A percentile compares a stretch with the other conserved stretches of the same genome.
Conservation (phyloP, 2,888 invertebrate genomes). For the Rhagonycha fulva region DNA sequence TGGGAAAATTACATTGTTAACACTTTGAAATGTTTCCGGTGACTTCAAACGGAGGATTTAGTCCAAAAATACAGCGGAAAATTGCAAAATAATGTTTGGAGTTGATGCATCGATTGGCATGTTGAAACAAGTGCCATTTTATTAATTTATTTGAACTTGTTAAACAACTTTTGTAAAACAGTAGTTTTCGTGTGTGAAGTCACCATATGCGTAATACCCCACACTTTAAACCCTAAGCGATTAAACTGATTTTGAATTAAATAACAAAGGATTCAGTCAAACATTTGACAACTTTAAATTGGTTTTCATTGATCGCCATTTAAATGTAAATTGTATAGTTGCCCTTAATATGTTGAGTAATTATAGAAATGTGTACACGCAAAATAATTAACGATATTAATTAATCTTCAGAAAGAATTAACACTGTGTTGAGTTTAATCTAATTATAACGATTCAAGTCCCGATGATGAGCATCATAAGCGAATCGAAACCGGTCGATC, state of each 20-base stretch:
- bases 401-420: not conserved
- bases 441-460: not conserved
- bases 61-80: not conserved
- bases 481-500: not conserved
- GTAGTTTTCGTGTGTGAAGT: slow-evolving; percentile 44
- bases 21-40: not conserved
- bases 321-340: slow-evolving; percentile 57
- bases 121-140: not conserved
- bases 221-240: slow-evolving; percentile 41
- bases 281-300: slow-evolving; percentile 58
- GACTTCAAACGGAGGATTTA: not conserved
- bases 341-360: slow-evolving; percentile 57
- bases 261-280: slow-evolving; percentile 56
- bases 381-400: slow-evolving; percentile 1
- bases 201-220: slow-evolving; percentile 42
- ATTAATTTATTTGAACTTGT: not conserved
- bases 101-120: not conserved
- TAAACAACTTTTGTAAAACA: not conserved
- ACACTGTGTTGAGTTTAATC: not conserved
- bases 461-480: not conserved
- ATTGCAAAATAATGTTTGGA: not conserved
- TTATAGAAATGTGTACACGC: slow-evolving; percentile 43
- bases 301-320: slow-evolving; percentile 56
- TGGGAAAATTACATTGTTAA: not conserved
- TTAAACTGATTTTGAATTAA: slow-evolving; percentile 54